Evolutionary conservation across 2,888 invertebrate genomes (phyloP).

Genomic region (Apamea epomidion): DNA sequence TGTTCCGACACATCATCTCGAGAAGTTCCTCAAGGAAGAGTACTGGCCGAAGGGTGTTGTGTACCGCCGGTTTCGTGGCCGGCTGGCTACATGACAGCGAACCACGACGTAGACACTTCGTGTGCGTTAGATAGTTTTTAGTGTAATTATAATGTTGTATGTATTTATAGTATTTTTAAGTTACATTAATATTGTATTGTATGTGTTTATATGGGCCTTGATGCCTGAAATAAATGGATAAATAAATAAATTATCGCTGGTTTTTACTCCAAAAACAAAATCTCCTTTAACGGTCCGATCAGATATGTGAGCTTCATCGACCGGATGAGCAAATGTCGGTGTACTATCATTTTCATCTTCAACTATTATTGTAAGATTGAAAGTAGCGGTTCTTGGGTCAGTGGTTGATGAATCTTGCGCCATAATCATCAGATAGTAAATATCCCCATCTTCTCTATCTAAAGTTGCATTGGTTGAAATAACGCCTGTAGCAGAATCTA

Average conservation of each 20-base stretch:
- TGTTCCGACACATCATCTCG: too few species aligned
- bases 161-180: too few species aligned
- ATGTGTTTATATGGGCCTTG: too few species aligned
- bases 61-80: too few species aligned
- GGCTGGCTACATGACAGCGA: too few species aligned
- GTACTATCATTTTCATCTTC: constrained; percentile 96
- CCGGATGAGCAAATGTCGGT: constrained; percentile 93
- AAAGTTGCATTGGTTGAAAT: constrained; percentile 93
- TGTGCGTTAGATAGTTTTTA: too few species aligned
- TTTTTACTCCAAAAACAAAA: constrained; percentile 97
- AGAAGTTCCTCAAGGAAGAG: too few species aligned
- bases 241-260: constrained; percentile 94
- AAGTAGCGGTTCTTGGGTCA: constrained; percentile 95
- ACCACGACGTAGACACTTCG: too few species aligned
- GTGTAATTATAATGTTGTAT: too few species aligned
- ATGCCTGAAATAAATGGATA: too few species aligned
- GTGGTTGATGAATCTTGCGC: constrained; percentile 97
- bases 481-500: constrained; percentile 94
- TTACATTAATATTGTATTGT: too few species aligned
- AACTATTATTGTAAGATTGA: constrained; percentile 95
- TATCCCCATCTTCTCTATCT: constrained; percentile 94
- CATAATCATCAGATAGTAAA: constrained; percentile 95
- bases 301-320: constrained; percentile 95
- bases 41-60: too few species aligned
- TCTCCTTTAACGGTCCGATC: constrained; percentile 95